These are phyloP conservation scores for Tapirus terrestris DNA, from an alignment of 2,113 vertebrate species.

Conservation along the genomic window DNA sequence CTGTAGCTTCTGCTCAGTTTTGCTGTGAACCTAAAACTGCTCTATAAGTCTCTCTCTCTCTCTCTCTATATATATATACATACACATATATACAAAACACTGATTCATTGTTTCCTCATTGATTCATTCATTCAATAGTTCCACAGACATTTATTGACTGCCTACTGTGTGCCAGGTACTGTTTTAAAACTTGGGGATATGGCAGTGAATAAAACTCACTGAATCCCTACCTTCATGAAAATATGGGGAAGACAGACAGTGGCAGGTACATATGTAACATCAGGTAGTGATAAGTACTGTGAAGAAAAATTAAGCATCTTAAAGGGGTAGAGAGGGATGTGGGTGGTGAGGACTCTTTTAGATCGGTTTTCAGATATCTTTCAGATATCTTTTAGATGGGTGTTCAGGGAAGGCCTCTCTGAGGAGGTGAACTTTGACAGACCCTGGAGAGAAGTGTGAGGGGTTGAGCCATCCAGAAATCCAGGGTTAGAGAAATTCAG, in stretches of 20 bases:
- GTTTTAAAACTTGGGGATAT: not conserved
- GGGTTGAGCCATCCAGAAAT: not conserved
- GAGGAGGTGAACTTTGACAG: not conserved
- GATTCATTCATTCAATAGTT: not conserved
- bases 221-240: not conserved
- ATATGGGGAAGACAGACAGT: not conserved
- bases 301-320: not conserved
- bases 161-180: not conserved
- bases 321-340: not conserved
- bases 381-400: not conserved
- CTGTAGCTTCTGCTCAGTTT: not conserved
- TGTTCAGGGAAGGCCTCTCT: not conserved
- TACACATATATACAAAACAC: not conserved
- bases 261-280: not conserved
- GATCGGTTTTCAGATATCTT: not conserved
- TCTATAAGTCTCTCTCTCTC: not conserved
- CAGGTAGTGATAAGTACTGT: not conserved
- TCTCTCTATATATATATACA: too few relatives aligned
- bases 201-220: not conserved
- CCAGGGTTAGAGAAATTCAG: not conserved
- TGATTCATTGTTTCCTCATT: not conserved
- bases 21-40: not conserved
- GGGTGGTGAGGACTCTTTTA: not conserved
- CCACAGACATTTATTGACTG: not conserved
- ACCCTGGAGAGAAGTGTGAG: not conserved